These are phyloP conservation scores for Chaitophorus viminalis DNA, from an alignment of 2,888 invertebrate species.

Conservation along the genomic window DNA sequence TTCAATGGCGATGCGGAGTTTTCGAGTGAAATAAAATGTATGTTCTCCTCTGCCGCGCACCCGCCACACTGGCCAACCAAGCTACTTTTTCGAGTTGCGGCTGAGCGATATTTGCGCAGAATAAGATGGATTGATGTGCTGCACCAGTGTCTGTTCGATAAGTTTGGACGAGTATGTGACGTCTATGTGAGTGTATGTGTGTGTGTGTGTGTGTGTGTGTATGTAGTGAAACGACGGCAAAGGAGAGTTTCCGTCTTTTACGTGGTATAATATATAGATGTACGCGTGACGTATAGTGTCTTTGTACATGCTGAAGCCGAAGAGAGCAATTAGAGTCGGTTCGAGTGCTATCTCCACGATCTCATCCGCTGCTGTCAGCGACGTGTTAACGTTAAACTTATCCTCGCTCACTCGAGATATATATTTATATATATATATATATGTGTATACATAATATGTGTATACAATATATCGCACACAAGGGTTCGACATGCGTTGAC, in stretches of 20 bases:
- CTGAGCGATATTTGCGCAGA: neutral
- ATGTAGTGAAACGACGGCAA: too few species aligned
- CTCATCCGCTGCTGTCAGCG: neutral
- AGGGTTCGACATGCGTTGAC: neutral
- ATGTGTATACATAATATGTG: neutral
- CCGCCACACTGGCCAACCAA: too few species aligned
- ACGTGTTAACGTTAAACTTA: neutral
- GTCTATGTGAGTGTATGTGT: too few species aligned
- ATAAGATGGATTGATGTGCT: neutral
- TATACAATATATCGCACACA: neutral
- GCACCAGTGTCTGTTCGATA: neutral
- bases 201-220: too few species aligned
- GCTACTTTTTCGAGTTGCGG: neutral
- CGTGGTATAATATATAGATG: too few species aligned
- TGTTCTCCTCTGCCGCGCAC: too few species aligned
- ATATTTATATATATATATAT: too few species aligned
- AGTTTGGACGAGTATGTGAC: neutral
- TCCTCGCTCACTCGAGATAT: neutral
- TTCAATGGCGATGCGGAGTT: neutral
- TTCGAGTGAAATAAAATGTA: too few species aligned
- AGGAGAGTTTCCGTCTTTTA: too few species aligned
- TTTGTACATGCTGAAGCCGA: neutral
- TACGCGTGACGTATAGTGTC: too few species aligned
- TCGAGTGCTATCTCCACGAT: neutral
- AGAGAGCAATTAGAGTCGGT: neutral